Base-by-base conservation (phyloP, 2,113 vertebrate species). In the Oryzias woworae region DNA sequence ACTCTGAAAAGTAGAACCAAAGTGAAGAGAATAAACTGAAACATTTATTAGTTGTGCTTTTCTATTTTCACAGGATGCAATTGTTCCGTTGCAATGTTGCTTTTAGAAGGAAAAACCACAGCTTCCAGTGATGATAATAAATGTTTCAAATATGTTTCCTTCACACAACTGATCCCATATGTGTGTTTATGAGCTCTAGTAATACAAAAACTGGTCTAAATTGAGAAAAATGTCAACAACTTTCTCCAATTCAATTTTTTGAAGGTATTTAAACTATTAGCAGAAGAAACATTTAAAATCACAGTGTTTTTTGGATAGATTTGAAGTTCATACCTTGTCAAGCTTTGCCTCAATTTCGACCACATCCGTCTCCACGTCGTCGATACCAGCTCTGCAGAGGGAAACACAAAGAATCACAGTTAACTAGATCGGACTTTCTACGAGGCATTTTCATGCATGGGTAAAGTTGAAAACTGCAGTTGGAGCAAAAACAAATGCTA, bases 331-430 rank as follows among this genome's bases (percentile, higher is more conserved):
- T 92, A 97, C 97, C 96, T 99, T 99, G 87, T 99, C 97, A 4
- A 99, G 95, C 88, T 98, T 99, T 28, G 94, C 90, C 82, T 98
- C 97, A 53, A 99, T 91, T 85, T 99, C 97, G 6, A 95, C 88
- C 86, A 98, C 96, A 85, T 99, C 97, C 49, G 95, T 96, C 93
- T 99, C 97, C 63, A 98, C 97, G 84, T 98, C 96, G 80, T 99
- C 96, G 66, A 99, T 92, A 79, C 95, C 93, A 55, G 97, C 96
- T 92, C 97, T 99, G 90, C 24, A 65, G 65, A 77, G 59, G 77
- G 50, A 86, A 36, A 83, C 56, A 85, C 62, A 82, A 71, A 78
- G 46, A 20, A 53, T 59, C 20, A 63, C 50, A 41, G 55, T 77
- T 65, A 66, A 66, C 66, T 57, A 64, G 28, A 67, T 73, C 14